Conservation (phyloP, 2,113 vertebrate genomes). For the Aegithalos caudatus region DNA sequence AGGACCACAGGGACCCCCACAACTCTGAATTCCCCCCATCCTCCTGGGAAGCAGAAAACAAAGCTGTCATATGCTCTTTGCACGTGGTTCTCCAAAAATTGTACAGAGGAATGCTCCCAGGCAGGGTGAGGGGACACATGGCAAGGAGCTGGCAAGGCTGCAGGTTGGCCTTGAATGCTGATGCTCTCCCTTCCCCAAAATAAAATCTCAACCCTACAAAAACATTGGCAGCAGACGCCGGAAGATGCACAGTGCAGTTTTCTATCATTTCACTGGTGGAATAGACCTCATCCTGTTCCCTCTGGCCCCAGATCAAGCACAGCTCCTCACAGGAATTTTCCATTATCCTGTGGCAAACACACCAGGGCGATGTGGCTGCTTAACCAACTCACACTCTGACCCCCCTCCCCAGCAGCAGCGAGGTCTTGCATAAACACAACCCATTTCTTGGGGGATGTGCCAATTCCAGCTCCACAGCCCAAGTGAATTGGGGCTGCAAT, state of each 20-base stretch:
- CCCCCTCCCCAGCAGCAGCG: neutral
- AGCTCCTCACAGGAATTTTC: slow-evolving; percentile 53
- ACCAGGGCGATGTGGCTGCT: neutral
- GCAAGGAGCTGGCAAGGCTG: neutral
- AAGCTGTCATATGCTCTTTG: neutral
- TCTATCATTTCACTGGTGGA: neutral
- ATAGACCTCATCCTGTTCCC: slow-evolving; percentile 52
- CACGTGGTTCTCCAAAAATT: neutral
- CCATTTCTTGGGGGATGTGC: fast-evolving
- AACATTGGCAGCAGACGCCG: neutral
- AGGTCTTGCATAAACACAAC: neutral
- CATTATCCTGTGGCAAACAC: slow-evolving; percentile 45
- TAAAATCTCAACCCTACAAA: neutral
- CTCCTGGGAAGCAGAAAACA: neutral
- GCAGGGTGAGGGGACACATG: neutral
- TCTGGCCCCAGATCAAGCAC: slow-evolving; percentile 55
- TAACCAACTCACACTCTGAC: neutral
- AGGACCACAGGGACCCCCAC: neutral
- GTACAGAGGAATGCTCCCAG: neutral
- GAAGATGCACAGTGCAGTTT: neutral
- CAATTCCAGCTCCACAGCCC: neutral
- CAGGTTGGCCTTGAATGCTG: fast-evolving
- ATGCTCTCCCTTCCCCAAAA: neutral
- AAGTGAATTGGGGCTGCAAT: neutral
- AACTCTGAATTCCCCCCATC: neutral